Evolutionary conservation across 2,797 vertebrate genomes (phyloP), one percentile per base, ranked within the genome.

Genomic region (Sebastes umbrosus): DNA sequence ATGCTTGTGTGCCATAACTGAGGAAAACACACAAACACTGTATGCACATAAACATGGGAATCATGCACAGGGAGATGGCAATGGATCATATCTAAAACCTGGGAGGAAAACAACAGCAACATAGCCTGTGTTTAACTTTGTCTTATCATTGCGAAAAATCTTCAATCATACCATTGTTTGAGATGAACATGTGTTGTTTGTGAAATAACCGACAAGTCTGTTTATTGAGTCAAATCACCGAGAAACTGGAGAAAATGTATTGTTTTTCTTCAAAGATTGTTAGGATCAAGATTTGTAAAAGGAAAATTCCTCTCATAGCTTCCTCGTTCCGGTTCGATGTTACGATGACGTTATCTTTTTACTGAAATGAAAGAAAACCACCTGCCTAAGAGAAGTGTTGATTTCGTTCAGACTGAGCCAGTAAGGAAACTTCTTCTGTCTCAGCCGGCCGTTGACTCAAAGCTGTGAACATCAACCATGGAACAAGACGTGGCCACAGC

Each of bases 401-500:
- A 66, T 67, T 59, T 67, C 64, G 7, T 32, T 72, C 58, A 46
- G 43, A 58, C 32, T 6, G 4, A 34, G 25, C 43, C 27, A 34
- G 50, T 29, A 32, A 76, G 76, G 24, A 67, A 79, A 75, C 54
- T 59, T 70, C 64, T n/a, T 59, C 75, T 59, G 16, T 74, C 67
- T 75, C 74, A 65, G 14, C 79, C 55, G 7, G 43, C 43, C 6
- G 52, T 52, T 65, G 65, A 75, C 78, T 82, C 74, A 11, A 67
- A 86, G 66, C 63, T 75, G 50, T 78, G 74, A 86, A 80, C 71
- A 89, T 69, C 75, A 75, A 73, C 80, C 60, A 75, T 46, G 55
- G 81, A 87, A 80, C 57, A 87, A 81, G 83, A 89, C 87, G 77
- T 83, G 78, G 84, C 82, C 83, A 76, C 75, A 63, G 75, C 63